Conservation (phyloP, 2,888 invertebrate species). For the Limnephilus marmoratus region DNA sequence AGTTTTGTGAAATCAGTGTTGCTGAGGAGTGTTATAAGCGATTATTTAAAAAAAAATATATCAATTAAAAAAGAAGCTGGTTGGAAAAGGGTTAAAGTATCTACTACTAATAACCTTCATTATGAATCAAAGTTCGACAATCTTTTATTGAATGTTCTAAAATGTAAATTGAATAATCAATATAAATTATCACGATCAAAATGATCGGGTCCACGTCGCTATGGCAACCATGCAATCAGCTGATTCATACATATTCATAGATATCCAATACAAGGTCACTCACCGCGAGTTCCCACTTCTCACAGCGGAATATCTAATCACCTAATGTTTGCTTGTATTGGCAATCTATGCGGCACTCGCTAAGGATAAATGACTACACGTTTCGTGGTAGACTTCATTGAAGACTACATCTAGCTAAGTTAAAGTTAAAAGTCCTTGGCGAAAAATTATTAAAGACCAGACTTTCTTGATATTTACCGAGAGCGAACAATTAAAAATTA, state of each 20-base stretch:
- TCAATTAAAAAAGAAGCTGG: background rate
- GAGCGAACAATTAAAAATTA: conserved; percentile 2
- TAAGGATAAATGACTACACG: background rate
- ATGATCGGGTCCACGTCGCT: conserved; percentile 9
- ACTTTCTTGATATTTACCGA: background rate
- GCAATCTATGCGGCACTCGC: background rate
- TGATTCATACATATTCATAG: conserved; percentile 36
- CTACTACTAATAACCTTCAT: background rate
- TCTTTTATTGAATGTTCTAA: background rate
- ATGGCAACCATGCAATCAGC: conserved; percentile 34
- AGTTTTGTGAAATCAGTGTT: background rate
- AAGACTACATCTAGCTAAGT: background rate
- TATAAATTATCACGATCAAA: conserved; percentile 15
- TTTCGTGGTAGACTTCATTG: background rate
- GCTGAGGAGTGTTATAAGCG: background rate
- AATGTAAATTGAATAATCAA: conserved; percentile 5
- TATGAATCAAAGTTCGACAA: background rate
- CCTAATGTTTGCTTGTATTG: conserved; percentile 5
- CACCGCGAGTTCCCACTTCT: conserved; percentile 20
- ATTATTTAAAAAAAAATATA: background rate
- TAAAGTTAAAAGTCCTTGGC: background rate
- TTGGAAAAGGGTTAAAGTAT: background rate
- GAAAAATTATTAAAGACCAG: background rate
- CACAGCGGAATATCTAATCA: conserved; percentile 18
- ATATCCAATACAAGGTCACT: conserved; percentile 25